Percentiles rank a stretch among this genome's conserved stretches.
Conservation (phyloP, 1,140 invertebrate genomes). For the Sitophilus oryzae region DNA sequence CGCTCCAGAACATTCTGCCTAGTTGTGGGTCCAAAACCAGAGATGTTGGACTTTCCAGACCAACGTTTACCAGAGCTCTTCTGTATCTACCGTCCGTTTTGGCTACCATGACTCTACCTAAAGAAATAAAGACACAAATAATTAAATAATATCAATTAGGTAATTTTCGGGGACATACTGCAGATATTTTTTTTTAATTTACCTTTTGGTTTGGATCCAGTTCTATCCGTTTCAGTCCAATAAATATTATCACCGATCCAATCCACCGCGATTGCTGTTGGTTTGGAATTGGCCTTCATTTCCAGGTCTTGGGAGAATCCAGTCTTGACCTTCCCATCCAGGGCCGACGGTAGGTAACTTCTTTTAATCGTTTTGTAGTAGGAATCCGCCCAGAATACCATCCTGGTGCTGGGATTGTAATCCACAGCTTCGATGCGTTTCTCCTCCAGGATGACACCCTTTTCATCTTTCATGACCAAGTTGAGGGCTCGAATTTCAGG, state of each 20-base stretch:
- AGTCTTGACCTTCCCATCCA: constrained; percentile 66
- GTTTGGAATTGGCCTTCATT: constrained; percentile 72
- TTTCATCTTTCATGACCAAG: constrained; percentile 58
- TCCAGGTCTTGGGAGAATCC: constrained; percentile 85
- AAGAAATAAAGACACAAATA: neutral
- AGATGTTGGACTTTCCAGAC: constrained; percentile 75
- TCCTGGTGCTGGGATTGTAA: constrained; percentile 73
- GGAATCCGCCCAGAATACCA: constrained; percentile 90
- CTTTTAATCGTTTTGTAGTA: constrained; percentile 85
- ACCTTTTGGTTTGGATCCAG: constrained; percentile 64
- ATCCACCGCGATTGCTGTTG: constrained; percentile 80
- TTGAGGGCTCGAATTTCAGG: constrained; percentile 77
- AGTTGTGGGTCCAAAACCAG: constrained; percentile 81
- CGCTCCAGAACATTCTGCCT: constrained; percentile 85
- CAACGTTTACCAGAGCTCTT: constrained; percentile 63
- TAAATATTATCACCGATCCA: constrained; percentile 91
- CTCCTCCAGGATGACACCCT: constrained; percentile 73
- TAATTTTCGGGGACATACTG: neutral
- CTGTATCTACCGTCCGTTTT: constrained; percentile 86
- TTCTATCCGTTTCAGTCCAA: constrained; percentile 83
- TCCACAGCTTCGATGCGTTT: constrained; percentile 84
- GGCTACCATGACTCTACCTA: constrained; percentile 71
- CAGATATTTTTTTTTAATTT: neutral
- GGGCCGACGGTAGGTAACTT: constrained; percentile 79
- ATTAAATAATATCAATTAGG: neutral